phyloP scores from a whole-genome alignment of 1,140 invertebrate species.

The Panagrolaimus sp. region DNA sequence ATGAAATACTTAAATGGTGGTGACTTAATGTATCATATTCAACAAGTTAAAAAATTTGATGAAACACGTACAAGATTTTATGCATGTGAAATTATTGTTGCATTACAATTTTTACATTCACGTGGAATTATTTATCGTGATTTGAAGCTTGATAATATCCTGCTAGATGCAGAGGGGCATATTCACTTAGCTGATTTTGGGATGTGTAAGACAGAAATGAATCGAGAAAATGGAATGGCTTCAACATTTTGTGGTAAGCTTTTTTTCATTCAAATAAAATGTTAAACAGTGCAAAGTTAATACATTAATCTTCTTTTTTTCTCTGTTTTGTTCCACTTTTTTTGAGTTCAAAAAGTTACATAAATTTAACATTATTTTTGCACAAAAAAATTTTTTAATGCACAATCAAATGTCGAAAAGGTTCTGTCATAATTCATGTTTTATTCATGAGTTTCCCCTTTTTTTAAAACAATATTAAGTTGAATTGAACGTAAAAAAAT shows the following conservation, averaged over 20 bases:
- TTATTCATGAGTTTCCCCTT: too few species aligned
- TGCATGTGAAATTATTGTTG: constrained; percentile 98
- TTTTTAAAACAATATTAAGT: too few species aligned
- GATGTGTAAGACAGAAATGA: constrained; percentile 69
- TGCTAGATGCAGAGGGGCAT: constrained; percentile 93
- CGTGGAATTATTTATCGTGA: constrained; percentile 96
- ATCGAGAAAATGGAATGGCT: constrained; percentile 58
- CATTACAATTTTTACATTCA: constrained; percentile 90
- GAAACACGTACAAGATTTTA: constrained; percentile 86
- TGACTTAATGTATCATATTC: constrained; percentile 99
- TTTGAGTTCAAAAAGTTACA: too few species aligned
- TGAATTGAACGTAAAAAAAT: too few species aligned
- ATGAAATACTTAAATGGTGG: constrained; percentile 99
- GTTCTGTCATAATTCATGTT: too few species aligned
- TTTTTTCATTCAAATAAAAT: too few species aligned
- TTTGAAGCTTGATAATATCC: constrained; percentile 96
- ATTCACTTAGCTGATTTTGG: constrained; percentile 97
- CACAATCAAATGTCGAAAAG: too few species aligned
- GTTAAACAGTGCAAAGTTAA: too few species aligned
- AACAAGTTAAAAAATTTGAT: constrained; percentile 96
- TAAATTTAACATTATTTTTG: too few species aligned
- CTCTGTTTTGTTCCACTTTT: too few species aligned
- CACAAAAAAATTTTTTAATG: too few species aligned
- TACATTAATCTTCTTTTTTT: too few species aligned
- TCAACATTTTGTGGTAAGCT: constrained; percentile 59